These are phyloP conservation scores for Papilio demoleus DNA, from an alignment of 2,888 invertebrate species.

Conservation along the genomic window DNA sequence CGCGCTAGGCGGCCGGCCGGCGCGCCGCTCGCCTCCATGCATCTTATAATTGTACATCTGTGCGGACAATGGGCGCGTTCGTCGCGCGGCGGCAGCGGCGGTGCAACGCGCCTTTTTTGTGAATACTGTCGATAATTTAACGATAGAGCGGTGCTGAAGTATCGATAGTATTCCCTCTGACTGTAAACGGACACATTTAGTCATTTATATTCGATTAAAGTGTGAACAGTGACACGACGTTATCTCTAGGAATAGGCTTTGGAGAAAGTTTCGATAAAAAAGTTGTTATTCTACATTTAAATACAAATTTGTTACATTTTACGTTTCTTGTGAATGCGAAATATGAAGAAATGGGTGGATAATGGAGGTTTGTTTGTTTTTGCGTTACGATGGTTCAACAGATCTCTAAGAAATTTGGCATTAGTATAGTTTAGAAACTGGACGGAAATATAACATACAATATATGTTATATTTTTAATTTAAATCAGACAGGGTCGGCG, in stretches of 20 bases:
- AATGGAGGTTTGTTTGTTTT: too few species aligned
- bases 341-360: too few species aligned
- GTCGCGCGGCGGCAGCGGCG: slow-evolving; percentile 24
- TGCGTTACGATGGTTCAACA: too few species aligned
- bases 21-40: slow-evolving; percentile 34
- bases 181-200: neutral
- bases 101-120: slow-evolving; percentile 27
- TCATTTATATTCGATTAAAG: neutral
- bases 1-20: slow-evolving; percentile 26
- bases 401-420: too few species aligned
- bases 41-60: slow-evolving; percentile 56
- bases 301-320: too few species aligned
- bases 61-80: slow-evolving; percentile 58
- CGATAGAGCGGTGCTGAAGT: slow-evolving; percentile 1
- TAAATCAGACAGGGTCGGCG: too few species aligned
- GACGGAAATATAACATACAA: too few species aligned
- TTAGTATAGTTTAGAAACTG: too few species aligned
- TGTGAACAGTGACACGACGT: neutral
- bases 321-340: too few species aligned
- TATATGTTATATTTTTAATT: too few species aligned
- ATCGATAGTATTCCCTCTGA: slow-evolving; percentile 5
- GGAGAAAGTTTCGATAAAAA: neutral
- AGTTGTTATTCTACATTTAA: neutral
- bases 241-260: neutral
- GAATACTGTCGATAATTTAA: slow-evolving; percentile 7